A percentile compares a stretch with the other conserved stretches of the same genome.
These are phyloP conservation scores for Chaetophractus vellerosus DNA, from an alignment of 2,797 vertebrate species.

Conservation along the genomic window DNA sequence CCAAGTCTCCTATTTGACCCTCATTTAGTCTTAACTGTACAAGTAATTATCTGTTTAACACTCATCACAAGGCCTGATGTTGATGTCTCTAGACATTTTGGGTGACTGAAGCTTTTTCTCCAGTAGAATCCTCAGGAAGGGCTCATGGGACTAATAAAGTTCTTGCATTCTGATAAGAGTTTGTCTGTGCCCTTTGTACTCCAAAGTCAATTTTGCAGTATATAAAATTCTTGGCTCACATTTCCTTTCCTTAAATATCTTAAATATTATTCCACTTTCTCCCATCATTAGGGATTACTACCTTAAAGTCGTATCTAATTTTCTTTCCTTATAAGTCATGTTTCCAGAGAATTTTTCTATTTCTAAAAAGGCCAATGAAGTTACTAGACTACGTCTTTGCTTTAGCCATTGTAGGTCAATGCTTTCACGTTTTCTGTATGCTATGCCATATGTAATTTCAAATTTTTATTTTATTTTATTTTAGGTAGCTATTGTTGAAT, in stretches of 20 bases:
- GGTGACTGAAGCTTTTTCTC: not conserved
- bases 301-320: slow-evolving; percentile 34
- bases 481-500: not conserved
- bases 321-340: slow-evolving; percentile 7
- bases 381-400: not conserved
- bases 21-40: not conserved
- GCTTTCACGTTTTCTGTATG: not conserved
- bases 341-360: not conserved
- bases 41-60: not conserved
- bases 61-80: not conserved
- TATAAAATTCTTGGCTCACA: slow-evolving; percentile 1
- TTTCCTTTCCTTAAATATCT: slow-evolving; percentile 23
- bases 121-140: not conserved
- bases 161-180: not conserved
- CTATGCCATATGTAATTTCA: not conserved
- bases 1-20: not conserved
- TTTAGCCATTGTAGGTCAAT: not conserved
- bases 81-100: not conserved
- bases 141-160: not conserved
- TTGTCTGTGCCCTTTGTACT: not conserved
- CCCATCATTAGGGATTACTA: not conserved
- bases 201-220: too few relatives aligned
- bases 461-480: slow-evolving; percentile 12
- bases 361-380: not conserved
- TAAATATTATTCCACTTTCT: slow-evolving; percentile 1